A percentile compares a stretch with the other conserved stretches of the same genome.
Conservation (phyloP, 2,888 invertebrate genomes). For the Rhingia rostrata region DNA sequence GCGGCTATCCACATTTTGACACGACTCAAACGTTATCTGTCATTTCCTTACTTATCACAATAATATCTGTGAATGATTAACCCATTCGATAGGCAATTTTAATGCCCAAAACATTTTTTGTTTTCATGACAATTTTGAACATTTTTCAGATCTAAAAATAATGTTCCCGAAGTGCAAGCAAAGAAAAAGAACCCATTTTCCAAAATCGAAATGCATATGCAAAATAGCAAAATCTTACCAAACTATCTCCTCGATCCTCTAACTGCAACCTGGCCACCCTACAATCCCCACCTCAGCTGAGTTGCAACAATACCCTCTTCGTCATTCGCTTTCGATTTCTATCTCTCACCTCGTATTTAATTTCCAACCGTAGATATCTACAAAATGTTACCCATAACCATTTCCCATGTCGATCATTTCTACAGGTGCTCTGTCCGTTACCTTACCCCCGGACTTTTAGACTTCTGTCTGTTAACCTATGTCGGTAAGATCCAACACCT, state of each 20-base stretch:
- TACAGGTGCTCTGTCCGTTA: slow-evolving; percentile 15
- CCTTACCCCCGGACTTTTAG: not conserved
- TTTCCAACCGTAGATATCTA: slow-evolving; percentile 35
- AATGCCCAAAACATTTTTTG: no score
- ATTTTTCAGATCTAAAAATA: no score
- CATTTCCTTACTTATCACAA: no score
- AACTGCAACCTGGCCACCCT: slow-evolving; percentile 1
- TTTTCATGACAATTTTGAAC: no score
- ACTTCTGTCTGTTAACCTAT: not conserved
- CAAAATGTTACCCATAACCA: slow-evolving; percentile 13
- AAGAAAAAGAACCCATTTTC: no score
- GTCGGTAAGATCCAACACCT: slow-evolving; percentile 13
- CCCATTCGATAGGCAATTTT: no score
- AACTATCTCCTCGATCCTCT: not conserved
- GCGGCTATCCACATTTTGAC: no score
- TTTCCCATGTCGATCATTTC: slow-evolving; percentile 41
- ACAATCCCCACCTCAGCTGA: not conserved
- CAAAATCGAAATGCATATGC: no score
- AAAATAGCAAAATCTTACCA: slow-evolving; percentile 13
- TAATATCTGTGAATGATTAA: no score
- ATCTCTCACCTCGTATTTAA: slow-evolving; percentile 51
- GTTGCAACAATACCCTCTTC: slow-evolving; percentile 2
- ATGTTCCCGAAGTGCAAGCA: no score
- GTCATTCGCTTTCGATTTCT: slow-evolving; percentile 66
- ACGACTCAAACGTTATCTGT: no score